Evolutionary conservation across 2,888 invertebrate species (phyloP).

Genomic region (Oscheius sp.): DNA sequence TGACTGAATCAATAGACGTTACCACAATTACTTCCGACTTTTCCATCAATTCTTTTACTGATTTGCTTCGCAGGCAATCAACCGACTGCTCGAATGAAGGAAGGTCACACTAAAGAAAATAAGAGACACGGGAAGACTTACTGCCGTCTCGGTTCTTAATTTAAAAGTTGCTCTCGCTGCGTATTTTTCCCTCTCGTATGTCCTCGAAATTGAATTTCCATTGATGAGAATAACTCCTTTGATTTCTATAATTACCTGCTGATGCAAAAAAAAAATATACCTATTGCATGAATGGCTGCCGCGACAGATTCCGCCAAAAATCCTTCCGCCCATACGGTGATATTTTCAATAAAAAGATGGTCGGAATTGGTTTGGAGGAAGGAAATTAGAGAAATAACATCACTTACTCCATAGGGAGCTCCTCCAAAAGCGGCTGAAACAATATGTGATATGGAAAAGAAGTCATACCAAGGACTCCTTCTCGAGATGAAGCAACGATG

Average conservation of each 20-base stretch:
- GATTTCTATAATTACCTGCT: conserved; percentile 22
- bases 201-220: conserved; percentile 23
- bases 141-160: conserved; percentile 13
- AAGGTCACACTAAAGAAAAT: conserved; percentile 30
- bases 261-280: too few species aligned
- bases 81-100: conserved; percentile 31
- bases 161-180: conserved; percentile 14
- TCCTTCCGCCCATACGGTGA: conserved; percentile 31
- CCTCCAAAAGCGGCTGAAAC: conserved; percentile 22
- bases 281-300: conserved; percentile 18
- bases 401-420: conserved; percentile 26
- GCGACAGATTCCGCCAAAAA: conserved; percentile 28
- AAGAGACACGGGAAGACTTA: not conserved
- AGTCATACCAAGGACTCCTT: conserved; percentile 31
- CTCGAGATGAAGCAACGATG: conserved; percentile 23
- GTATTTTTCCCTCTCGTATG: conserved; percentile 22
- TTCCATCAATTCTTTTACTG: conserved; percentile 20
- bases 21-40: conserved; percentile 5
- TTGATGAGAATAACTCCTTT: conserved; percentile 25
- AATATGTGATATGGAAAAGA: not conserved
- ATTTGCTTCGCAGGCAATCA: conserved; percentile 29
- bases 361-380: conserved; percentile 23
- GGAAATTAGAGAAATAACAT: conserved; percentile 19
- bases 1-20: not conserved
- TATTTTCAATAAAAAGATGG: conserved; percentile 3